Evolutionary conservation across 2,888 invertebrate genomes (phyloP), one percentile per base, ranked within the genome.

Genomic region (Apoda limacodes): DNA sequence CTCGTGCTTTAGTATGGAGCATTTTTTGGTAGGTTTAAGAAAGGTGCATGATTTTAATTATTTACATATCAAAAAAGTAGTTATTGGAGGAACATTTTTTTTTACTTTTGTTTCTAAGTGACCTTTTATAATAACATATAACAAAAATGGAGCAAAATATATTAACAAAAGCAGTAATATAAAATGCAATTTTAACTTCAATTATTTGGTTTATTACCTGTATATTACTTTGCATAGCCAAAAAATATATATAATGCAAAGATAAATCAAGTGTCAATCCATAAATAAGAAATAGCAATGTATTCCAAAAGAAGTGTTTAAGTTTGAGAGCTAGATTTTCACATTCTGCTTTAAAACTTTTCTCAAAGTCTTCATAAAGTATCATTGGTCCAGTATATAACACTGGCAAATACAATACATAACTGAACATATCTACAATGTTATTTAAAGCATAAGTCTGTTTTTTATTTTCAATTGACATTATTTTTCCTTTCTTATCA

Each of bases 341-440:
- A 46, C 51, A 58, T 34, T 43, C 49, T n/a, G 29, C 40, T 27
- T 45, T 38, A 45, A 69, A 72, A 58, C 63, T 74, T 31, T 52
- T 69, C 42, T 74, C 69, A 69, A 90, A 95, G 35, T 90, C 85
- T 43, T 85, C 80, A 67, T 88, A 94, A 5, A 88, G 74, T 46
- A 95, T 83, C 32, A 95, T 82, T n/a, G 96, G 96, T 10, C 96
- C 96, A 46, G 87, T 83, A 48, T 90, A 88, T 35, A 93, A 74
- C n/a, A 89, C 81, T 11, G 96, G 96, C 30, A 93, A 80, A 63
- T 96, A 95, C 28, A 94, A 82, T 34, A 86, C 84, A 61, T 95
- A 96, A 11, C 88, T 86, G 28, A 90, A 58, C 49, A 88, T 82
- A 39, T 85, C 80, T 29, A 76, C 42, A 2, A 84, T 43, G 40